phyloP scores from a whole-genome alignment of 2,888 invertebrate species.

The Napeogenes sylphis region DNA sequence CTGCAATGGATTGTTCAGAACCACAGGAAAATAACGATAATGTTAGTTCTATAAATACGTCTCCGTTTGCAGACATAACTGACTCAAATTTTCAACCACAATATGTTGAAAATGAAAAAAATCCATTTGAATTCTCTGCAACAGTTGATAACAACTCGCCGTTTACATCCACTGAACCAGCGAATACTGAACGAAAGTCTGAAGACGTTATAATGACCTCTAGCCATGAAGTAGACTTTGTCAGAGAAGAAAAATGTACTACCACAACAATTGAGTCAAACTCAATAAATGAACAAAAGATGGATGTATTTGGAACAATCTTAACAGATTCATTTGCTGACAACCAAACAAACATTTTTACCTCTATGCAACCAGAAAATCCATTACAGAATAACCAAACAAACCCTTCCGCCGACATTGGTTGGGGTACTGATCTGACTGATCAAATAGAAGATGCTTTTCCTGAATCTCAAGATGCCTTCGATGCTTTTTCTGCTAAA shows the following conservation, averaged over 20 bases:
- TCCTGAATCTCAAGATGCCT: conserved; percentile 72
- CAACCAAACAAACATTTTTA: conserved; percentile 26
- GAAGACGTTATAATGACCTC: conserved; percentile 40
- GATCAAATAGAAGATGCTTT: conserved; percentile 56
- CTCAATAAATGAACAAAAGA: conserved; percentile 23
- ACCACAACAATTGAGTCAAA: conserved; percentile 20
- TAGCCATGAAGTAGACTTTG: conserved; percentile 34
- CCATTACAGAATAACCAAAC: conserved; percentile 32
- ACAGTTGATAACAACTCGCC: conserved; percentile 32
- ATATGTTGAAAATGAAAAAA: conserved; percentile 47
- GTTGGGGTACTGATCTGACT: conserved; percentile 41
- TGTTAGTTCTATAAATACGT: conserved; percentile 42
- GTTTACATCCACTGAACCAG: conserved; percentile 34
- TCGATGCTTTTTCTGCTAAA: conserved; percentile 93
- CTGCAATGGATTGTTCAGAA: conserved; percentile 65
- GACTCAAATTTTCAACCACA: conserved; percentile 38
- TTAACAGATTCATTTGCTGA: conserved; percentile 34
- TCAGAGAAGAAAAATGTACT: conserved; percentile 33
- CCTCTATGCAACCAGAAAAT: conserved; percentile 29
- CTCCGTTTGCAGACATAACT: conserved; percentile 53
- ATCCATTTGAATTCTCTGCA: conserved; percentile 57
- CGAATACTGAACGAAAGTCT: conserved; percentile 45
- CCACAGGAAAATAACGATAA: conserved; percentile 37
- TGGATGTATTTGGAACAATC: conserved; percentile 39
- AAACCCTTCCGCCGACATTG: conserved; percentile 41